These are phyloP conservation scores for Nansenia antarctica DNA, from an alignment of 2,113 vertebrate genomes.

Conservation along the genomic window DNA sequence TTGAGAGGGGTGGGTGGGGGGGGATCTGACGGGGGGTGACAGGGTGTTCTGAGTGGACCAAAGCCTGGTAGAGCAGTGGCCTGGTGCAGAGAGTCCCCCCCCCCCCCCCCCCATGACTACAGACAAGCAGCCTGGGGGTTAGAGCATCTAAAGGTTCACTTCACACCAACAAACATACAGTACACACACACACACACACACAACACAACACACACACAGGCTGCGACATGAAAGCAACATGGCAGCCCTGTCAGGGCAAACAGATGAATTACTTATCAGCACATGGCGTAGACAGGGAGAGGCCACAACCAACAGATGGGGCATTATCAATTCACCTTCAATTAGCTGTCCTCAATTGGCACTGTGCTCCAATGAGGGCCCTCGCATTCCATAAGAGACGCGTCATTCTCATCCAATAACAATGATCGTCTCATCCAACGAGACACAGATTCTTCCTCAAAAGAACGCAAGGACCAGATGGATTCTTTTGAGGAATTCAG, in stretches of 20 bases:
- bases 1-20: background rate
- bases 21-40: too few species aligned
- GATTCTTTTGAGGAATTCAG: conserved; percentile 51
- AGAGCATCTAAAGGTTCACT: conserved; percentile 48
- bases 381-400: conserved; percentile 19
- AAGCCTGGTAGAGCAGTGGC: background rate
- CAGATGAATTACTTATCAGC: conserved; percentile 73
- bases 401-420: conserved; percentile 22
- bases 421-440: conserved; percentile 16
- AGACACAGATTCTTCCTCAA: conserved; percentile 35
- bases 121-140: conserved; percentile 58
- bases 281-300: background rate
- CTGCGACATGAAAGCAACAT: conserved; percentile 65
- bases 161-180: too few species aligned
- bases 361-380: conserved; percentile 43
- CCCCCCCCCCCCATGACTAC: conserved; percentile 61
- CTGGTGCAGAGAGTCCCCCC: conserved; percentile 6
- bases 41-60: background rate
- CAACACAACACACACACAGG: conserved; percentile 10
- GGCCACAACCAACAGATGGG: conserved; percentile 38
- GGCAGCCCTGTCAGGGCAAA: conserved; percentile 66
- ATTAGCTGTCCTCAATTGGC: conserved; percentile 61
- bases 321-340: conserved; percentile 71
- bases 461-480: conserved; percentile 42
- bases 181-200: conserved; percentile 9